A percentile compares a stretch with the other conserved stretches of the same genome.
phyloP scores from a whole-genome alignment of 2,888 invertebrate species.

The Apamea crenata region DNA sequence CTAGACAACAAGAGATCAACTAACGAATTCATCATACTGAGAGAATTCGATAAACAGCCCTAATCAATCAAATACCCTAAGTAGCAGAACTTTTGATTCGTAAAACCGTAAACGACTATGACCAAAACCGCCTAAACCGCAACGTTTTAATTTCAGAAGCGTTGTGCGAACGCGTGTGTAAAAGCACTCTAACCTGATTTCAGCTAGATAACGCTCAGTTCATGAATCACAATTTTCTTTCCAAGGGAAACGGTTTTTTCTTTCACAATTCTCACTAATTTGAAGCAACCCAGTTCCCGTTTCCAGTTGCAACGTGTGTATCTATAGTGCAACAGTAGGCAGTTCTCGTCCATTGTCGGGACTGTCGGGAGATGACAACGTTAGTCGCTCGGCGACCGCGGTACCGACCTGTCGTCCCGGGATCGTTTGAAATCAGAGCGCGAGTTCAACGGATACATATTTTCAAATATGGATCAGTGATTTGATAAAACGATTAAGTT shows the following conservation, averaged over 20 bases:
- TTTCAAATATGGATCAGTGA: constrained; percentile 40
- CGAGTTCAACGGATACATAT: constrained; percentile 36
- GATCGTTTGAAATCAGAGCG: constrained; percentile 57
- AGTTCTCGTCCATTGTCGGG: constrained; percentile 67
- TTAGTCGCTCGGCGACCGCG: constrained; percentile 77
- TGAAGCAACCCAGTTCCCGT: constrained; percentile 72
- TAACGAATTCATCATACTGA: not conserved
- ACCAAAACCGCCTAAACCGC: not conserved
- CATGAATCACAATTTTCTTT: constrained; percentile 62
- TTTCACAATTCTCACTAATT: constrained; percentile 70
- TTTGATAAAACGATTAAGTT: constrained; percentile 24
- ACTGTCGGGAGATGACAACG: constrained; percentile 57
- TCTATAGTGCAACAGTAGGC: constrained; percentile 69
- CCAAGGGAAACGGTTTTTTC: constrained; percentile 54
- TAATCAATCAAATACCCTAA: not conserved
- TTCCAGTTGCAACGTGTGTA: constrained; percentile 69
- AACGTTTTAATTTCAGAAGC: not conserved
- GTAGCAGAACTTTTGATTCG: not conserved
- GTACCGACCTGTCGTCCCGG: constrained; percentile 68
- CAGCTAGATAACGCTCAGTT: constrained; percentile 40
- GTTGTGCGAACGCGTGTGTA: constrained; percentile 2
- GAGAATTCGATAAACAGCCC: not conserved
- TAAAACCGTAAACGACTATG: not conserved
- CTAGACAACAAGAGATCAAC: not conserved
- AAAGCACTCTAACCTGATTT: constrained; percentile 25